Evolutionary conservation across 2,113 vertebrate species (phyloP).

Genomic region (Sturnus vulgaris): DNA sequence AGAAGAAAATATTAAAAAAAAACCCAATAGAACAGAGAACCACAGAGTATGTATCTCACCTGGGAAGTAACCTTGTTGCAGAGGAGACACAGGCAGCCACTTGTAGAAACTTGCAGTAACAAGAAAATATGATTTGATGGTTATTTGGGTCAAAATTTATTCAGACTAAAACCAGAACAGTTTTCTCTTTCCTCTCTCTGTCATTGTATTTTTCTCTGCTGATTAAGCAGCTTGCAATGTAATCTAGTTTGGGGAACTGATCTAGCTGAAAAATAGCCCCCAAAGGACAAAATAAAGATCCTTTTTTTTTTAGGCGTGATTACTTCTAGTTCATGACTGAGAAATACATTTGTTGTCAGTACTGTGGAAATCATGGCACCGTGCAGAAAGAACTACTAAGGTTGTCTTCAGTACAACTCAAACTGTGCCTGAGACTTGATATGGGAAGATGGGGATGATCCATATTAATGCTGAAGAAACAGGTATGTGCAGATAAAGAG

Average conservation of each 20-base stretch:
- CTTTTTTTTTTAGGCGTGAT: neutral
- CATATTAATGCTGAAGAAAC: neutral
- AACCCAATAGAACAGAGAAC: neutral
- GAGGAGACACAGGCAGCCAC: neutral
- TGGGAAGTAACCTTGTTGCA: neutral
- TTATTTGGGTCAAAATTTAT: neutral
- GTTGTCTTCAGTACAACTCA: neutral
- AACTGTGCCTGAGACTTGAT: neutral
- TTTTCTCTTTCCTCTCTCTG: neutral
- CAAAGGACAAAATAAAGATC: neutral
- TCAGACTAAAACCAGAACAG: neutral
- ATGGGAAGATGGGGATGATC: neutral
- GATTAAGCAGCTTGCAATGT: neutral
- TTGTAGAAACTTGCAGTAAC: neutral
- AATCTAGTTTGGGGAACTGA: neutral
- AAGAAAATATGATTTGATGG: neutral
- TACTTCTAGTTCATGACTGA: neutral
- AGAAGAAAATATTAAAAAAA: neutral
- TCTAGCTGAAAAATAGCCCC: neutral
- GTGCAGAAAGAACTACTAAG: accelerated
- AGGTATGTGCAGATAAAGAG: neutral
- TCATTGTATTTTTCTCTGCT: neutral
- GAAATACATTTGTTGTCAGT: neutral
- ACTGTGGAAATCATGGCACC: neutral
- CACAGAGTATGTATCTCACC: neutral